Conservation (phyloP, 2,888 invertebrate genomes). For the Epinotia ramella region DNA sequence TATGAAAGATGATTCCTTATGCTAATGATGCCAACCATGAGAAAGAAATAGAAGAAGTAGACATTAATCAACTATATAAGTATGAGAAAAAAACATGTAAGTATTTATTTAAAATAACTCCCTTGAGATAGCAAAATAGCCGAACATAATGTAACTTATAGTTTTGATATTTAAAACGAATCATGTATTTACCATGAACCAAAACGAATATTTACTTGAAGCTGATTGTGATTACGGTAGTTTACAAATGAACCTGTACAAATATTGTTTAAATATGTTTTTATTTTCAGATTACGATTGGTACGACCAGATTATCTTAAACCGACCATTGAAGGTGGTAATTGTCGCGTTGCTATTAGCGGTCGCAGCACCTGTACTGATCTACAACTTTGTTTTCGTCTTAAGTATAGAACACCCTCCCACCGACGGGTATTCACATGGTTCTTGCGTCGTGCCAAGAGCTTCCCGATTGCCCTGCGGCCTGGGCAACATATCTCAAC, state of each 20-base stretch:
- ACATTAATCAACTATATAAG: conserved; percentile 48
- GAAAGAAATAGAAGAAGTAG: conserved; percentile 57
- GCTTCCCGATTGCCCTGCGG: conserved; percentile 71
- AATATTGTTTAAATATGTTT: conserved; percentile 17
- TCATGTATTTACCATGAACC: too few relatives aligned
- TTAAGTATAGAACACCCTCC: conserved; percentile 61
- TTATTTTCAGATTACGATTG: conserved; percentile 72
- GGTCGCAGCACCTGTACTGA: conserved; percentile 64
- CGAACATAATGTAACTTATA: too few relatives aligned
- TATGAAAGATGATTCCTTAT: conserved; percentile 68
- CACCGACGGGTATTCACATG: conserved; percentile 71
- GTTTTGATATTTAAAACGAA: too few relatives aligned
- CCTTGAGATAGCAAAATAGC: too few relatives aligned
- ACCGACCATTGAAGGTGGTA: conserved; percentile 67
- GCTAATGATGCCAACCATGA: conserved; percentile 58
- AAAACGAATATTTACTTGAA: too few relatives aligned
- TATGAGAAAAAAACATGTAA: conserved; percentile 59
- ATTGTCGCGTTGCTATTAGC: conserved; percentile 58
- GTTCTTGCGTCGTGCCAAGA: conserved; percentile 71
- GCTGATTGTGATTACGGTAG: too few relatives aligned
- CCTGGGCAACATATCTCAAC: conserved; percentile 58
- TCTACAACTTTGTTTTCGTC: conserved; percentile 68
- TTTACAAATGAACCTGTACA: too few relatives aligned
- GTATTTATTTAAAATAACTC: conserved; percentile 42
- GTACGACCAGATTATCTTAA: conserved; percentile 72